Percentiles rank a stretch among this genome's conserved stretches.
phyloP scores from a whole-genome alignment of 2,888 invertebrate genomes.

The Chrysomela aeneicollis region DNA sequence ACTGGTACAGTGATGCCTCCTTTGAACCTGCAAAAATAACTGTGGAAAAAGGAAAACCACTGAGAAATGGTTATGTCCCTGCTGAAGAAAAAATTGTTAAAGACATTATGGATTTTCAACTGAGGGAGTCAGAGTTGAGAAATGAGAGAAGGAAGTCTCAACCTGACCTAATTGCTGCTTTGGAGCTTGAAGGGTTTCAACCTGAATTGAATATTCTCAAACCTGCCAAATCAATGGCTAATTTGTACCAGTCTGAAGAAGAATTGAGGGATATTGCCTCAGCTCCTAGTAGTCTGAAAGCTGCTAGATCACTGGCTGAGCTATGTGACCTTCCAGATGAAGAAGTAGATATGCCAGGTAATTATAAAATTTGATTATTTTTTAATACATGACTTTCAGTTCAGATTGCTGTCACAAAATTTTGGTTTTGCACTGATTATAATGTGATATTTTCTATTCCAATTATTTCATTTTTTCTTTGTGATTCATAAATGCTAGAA shows the following conservation, averaged over 20 bases:
- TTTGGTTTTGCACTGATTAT: no score
- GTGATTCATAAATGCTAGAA: no score
- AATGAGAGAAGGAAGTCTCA: conserved; percentile 72
- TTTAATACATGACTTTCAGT: neutral
- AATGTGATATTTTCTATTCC: no score
- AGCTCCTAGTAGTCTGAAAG: conserved; percentile 20
- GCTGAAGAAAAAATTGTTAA: conserved; percentile 82
- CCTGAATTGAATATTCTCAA: conserved; percentile 48
- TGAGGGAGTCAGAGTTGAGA: conserved; percentile 65
- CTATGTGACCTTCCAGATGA: conserved; percentile 16
- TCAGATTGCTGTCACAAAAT: neutral
- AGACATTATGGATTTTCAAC: conserved; percentile 85
- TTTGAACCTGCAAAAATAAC: conserved; percentile 56
- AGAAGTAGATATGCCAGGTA: conserved; percentile 19
- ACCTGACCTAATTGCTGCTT: conserved; percentile 68
- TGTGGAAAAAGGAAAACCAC: conserved; percentile 64
- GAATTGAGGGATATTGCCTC: conserved; percentile 19
- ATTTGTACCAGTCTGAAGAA: conserved; percentile 38
- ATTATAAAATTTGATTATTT: neutral
- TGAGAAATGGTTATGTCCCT: conserved; percentile 81
- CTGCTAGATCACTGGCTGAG: conserved; percentile 14
- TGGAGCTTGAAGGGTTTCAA: conserved; percentile 65
- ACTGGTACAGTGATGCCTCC: conserved; percentile 45
- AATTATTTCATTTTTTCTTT: no score
- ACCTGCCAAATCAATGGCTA: conserved; percentile 46